Base-by-base conservation (phyloP, 2,797 vertebrate species). In the Gadopsis marmoratus region DNA sequence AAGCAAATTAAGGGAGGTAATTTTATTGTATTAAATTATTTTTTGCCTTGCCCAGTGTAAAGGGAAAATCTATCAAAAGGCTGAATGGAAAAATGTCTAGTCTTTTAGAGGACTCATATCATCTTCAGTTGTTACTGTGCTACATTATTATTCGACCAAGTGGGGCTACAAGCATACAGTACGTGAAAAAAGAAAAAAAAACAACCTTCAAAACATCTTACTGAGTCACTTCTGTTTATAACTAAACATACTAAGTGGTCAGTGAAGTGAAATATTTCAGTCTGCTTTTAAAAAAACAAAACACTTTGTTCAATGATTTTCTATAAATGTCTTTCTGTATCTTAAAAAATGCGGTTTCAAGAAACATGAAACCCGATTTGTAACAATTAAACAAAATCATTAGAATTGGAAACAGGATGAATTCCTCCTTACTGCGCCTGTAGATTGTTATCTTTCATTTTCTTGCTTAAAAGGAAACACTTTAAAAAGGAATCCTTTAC, bases 81-180 rank as follows among this genome's bases (percentile, higher is more conserved):
- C 53, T 73, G 13, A 61, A 67, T 11, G 10, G n/a, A 37, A 58
- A 70, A 48, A 41, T 31, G 19, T 65, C 14, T 17, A 17, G 7
- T 19, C 37, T 54, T 23, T n/a, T 2, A 6, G 12, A 23, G 19
- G 4, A 37, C 51, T 69, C 23, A 37, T 13, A 35, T 9, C 0
- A 47, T 14, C 10, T 45, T 74, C 37, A 48, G 13, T 33, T 61
- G 48, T 48, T 39, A 12, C 7, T 45, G 9, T 19, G 26, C 51
- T 47, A 16, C 78, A 81, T 69, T 29, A 68, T 37, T 61, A 29
- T 69, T 54, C 39, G 33, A 66, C 19, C 8, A 12, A 47, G 16
- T 29, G 26, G 43, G 48, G 43, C 64, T 16, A 54, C 17, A 77
- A 75, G 23, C n/a, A n/a, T n/a, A n/a, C n/a, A n/a, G n/a, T n/a